Evolutionary conservation across 2,113 vertebrate species (phyloP).

Genomic region (Pycnonotus jocosus): DNA sequence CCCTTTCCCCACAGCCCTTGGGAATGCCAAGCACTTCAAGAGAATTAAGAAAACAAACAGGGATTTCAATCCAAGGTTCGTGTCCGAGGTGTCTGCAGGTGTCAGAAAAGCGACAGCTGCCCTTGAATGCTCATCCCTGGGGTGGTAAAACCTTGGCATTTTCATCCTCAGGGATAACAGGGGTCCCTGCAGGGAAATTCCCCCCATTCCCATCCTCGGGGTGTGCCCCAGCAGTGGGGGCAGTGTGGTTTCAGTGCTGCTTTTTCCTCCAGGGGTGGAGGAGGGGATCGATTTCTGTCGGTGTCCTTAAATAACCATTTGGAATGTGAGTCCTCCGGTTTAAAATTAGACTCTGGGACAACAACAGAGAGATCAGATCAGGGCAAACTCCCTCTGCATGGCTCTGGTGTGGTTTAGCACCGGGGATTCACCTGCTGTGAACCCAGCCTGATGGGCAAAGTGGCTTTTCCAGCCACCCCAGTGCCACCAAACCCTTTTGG

Average conservation of each 20-base stretch:
- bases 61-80: neutral
- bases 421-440: accelerated
- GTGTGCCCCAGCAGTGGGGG: neutral
- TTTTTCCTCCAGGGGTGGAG: neutral
- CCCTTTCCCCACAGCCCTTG: neutral
- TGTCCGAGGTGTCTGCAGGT: neutral
- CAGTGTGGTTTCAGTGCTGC: neutral
- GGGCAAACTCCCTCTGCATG: neutral
- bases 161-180: neutral
- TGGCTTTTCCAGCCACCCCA: neutral
- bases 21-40: neutral
- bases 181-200: neutral
- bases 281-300: neutral
- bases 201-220: neutral
- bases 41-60: neutral
- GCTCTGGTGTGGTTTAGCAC: neutral
- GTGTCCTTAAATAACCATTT: neutral
- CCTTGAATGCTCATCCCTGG: neutral
- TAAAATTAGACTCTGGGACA: conserved; percentile 45
- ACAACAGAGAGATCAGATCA: neutral
- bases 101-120: neutral
- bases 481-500: neutral
- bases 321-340: neutral
- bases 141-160: no score
- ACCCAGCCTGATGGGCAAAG: neutral